Evolutionary conservation across 2,113 vertebrate genomes (phyloP).

Genomic region (Cercocebus atys): DNA sequence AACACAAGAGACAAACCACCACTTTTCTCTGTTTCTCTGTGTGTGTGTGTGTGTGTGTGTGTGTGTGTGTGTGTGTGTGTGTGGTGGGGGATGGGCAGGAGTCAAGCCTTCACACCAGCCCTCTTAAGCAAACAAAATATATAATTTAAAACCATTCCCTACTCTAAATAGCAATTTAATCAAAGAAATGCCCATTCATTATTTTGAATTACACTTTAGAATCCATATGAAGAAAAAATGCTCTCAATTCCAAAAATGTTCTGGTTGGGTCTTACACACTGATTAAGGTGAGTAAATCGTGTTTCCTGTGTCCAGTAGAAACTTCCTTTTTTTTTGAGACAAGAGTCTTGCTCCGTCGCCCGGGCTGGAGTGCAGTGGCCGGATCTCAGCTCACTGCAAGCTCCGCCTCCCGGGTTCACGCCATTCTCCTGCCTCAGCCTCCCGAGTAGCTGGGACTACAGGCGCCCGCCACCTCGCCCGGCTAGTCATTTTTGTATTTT

Average conservation of each 20-base stretch:
- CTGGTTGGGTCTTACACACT: neutral
- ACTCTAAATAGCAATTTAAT: neutral
- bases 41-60: too few relatives aligned
- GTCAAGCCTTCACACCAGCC: neutral
- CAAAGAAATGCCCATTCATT: neutral
- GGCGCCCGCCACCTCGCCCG: too few relatives aligned
- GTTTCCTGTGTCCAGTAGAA: neutral
- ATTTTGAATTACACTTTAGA: neutral
- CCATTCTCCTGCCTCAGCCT: too few relatives aligned
- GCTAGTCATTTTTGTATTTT: too few relatives aligned
- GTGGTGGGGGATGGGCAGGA: too few relatives aligned
- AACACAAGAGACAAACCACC: neutral
- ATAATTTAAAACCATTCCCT: slow-evolving; percentile 6
- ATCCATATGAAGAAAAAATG: neutral
- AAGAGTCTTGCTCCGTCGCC: too few relatives aligned
- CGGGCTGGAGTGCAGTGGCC: too few relatives aligned
- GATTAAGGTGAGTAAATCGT: neutral
- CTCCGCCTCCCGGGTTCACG: too few relatives aligned
- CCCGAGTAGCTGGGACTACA: too few relatives aligned
- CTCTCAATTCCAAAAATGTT: neutral
- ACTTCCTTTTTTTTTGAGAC: neutral
- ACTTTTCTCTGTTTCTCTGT: neutral
- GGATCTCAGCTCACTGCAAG: too few relatives aligned
- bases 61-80: too few relatives aligned
- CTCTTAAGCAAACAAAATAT: neutral